Base-by-base conservation (phyloP, 2,797 vertebrate species). In the Bovichtus variegatus region DNA sequence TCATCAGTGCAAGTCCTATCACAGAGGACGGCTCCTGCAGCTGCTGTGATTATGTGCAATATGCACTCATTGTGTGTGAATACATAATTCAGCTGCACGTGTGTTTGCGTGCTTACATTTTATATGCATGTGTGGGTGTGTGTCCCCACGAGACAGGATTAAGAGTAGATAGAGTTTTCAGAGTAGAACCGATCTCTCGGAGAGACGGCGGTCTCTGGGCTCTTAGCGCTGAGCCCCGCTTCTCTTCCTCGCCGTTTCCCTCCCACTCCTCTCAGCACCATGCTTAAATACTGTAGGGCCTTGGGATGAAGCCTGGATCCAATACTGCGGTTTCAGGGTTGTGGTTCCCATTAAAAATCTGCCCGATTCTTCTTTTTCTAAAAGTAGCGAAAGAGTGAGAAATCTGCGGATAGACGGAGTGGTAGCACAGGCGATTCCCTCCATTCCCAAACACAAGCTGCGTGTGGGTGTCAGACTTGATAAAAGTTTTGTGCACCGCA, bases 131-230 rank as follows among this genome's bases (percentile, higher is more conserved):
- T 34, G 25, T 31, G 51, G 55, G 85, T 82, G 86, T 61, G 76
- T 61, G 68, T 77, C 76, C 90, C 87, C 80, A 40, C 57, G 87
- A 92, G 88, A 91, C 63, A 62, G 89, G 86, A 92, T 91, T 92
- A 92, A 84, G 76, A 66, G 83, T 70, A 81, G 86, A 93, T 90
- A 85, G 82, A 91, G 90, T 92, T 92, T 93, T 93, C 83, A 76
- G 87, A 87, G 88, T 87, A 69, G 83, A 91, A 86, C 82, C 79
- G 75, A 87, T 92, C 91, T 91, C 85, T 87, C 5, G 5, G 83
- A 89, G 85, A 91, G 78, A 87, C 40, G 54, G 76, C 57, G 76
- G 77, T 88, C 90, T 92, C 89, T 76, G 68, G 84, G 88, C 85
- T 84, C 89, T 85, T 55, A 77, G 66, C 10, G 66, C 80, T 86